phyloP scores from a whole-genome alignment of 2,797 vertebrate species.

The Sebastes aleutianus region DNA sequence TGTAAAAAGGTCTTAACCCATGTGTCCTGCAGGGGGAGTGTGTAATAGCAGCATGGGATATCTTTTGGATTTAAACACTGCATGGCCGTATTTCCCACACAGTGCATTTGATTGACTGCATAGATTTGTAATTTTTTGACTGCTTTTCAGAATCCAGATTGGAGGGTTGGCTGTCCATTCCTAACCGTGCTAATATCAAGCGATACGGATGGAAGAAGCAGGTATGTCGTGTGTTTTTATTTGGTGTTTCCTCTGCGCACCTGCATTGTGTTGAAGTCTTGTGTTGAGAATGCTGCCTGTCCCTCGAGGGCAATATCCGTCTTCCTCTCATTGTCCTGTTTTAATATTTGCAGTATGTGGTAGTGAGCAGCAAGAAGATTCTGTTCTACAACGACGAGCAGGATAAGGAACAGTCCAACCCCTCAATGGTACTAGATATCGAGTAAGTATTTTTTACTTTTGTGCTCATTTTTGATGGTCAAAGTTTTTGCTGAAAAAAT shows the following conservation, averaged over 20 bases:
- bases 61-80: slow-evolving; percentile 64
- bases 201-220: slow-evolving; percentile 99
- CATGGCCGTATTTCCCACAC: slow-evolving; percentile 54
- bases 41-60: slow-evolving; percentile 27
- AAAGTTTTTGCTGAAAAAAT: background rate
- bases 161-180: slow-evolving; percentile 98
- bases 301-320: background rate
- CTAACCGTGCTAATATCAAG: slow-evolving; percentile 97
- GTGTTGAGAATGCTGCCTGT: background rate
- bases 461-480: background rate
- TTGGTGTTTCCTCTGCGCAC: slow-evolving; percentile 17
- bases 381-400: slow-evolving; percentile 98
- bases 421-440: slow-evolving; percentile 99
- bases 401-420: slow-evolving; percentile 97
- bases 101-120: background rate
- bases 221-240: slow-evolving; percentile 75
- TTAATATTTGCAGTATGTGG: slow-evolving; percentile 89
- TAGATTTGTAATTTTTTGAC: background rate
- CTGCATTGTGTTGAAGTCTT: slow-evolving; percentile 1
- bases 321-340: slow-evolving; percentile 34
- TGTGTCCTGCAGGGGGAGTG: slow-evolving; percentile 48
- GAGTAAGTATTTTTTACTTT: slow-evolving; percentile 87
- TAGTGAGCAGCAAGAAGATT: slow-evolving; percentile 99
- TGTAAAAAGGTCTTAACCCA: background rate
- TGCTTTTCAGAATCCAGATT: slow-evolving; percentile 91